Percentiles rank a stretch among this genome's conserved stretches.
Conservation (phyloP, 2,113 vertebrate genomes). For the Gallinago undulata region DNA sequence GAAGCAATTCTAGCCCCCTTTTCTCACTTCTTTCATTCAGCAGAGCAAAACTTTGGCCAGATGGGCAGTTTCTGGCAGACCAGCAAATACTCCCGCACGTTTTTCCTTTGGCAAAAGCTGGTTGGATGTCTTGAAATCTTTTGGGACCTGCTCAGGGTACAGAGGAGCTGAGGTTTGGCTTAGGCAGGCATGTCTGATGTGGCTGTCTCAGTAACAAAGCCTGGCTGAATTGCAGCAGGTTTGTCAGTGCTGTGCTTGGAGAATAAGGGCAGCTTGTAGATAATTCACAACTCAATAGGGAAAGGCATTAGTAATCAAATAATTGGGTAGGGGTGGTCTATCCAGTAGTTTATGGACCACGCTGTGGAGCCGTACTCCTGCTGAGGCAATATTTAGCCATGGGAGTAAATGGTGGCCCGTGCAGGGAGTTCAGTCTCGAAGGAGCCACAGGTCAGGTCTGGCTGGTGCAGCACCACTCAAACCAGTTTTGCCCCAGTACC, state of each 20-base stretch:
- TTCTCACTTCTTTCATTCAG: neutral
- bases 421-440: accelerated
- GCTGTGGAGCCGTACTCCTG: accelerated
- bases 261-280: neutral
- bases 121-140: neutral
- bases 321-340: neutral
- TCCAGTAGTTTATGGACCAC: neutral
- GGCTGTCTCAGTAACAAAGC: neutral
- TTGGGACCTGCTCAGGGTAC: neutral
- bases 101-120: neutral
- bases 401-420: accelerated
- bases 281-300: accelerated
- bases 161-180: neutral
- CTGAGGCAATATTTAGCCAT: neutral
- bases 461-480: neutral
- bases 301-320: neutral
- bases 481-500: neutral
- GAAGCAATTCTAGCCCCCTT: neutral
- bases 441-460: neutral
- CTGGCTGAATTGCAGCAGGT: neutral
- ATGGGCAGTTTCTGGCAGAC: neutral
- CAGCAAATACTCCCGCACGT: neutral
- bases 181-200: neutral
- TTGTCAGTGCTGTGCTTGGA: neutral
- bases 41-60: neutral